Evolutionary conservation across 2,797 vertebrate species (phyloP).

Genomic region (Aplochiton taeniatus): DNA sequence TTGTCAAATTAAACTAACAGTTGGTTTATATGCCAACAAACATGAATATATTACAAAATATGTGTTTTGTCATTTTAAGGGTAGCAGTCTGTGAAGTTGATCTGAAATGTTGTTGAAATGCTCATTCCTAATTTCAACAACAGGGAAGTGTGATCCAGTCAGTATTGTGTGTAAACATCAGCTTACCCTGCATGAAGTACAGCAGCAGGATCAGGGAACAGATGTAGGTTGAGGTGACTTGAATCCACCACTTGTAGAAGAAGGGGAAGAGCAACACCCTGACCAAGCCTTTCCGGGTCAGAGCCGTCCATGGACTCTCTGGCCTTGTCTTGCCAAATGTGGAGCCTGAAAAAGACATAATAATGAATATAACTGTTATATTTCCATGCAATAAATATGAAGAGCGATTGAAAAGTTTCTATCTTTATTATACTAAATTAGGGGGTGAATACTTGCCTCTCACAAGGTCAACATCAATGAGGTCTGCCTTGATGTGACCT

Average conservation of each 20-base stretch:
- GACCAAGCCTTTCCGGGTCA: slow-evolving; percentile 94
- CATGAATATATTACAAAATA: too few relatives aligned
- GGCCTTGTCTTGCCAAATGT: slow-evolving; percentile 98
- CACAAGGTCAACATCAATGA: slow-evolving; percentile 98
- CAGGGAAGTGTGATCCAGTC: too few relatives aligned
- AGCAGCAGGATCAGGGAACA: slow-evolving; percentile 89
- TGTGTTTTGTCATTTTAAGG: too few relatives aligned
- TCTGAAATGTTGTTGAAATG: too few relatives aligned
- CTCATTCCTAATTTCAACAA: too few relatives aligned
- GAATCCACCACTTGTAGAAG: slow-evolving; percentile 97
- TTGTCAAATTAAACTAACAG: too few relatives aligned
- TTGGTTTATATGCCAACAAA: too few relatives aligned
- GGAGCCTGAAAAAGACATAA: slow-evolving; percentile 77
- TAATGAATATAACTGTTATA: too few relatives aligned
- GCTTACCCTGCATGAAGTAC: slow-evolving; percentile 91
- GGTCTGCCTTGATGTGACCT: slow-evolving; percentile 92
- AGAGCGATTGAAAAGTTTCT: too few relatives aligned
- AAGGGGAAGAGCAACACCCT: slow-evolving; percentile 92
- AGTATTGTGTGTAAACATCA: neutral
- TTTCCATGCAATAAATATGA: too few relatives aligned
- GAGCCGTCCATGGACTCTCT: slow-evolving; percentile 90
- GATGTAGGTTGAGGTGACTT: slow-evolving; percentile 90
- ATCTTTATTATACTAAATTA: neutral
- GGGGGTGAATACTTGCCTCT: slow-evolving; percentile 81
- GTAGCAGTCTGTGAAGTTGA: too few relatives aligned